Percentiles rank a stretch among this genome's conserved stretches.
phyloP scores from a whole-genome alignment of 1,140 invertebrate genomes.

The Lepidurus arcticus region DNA sequence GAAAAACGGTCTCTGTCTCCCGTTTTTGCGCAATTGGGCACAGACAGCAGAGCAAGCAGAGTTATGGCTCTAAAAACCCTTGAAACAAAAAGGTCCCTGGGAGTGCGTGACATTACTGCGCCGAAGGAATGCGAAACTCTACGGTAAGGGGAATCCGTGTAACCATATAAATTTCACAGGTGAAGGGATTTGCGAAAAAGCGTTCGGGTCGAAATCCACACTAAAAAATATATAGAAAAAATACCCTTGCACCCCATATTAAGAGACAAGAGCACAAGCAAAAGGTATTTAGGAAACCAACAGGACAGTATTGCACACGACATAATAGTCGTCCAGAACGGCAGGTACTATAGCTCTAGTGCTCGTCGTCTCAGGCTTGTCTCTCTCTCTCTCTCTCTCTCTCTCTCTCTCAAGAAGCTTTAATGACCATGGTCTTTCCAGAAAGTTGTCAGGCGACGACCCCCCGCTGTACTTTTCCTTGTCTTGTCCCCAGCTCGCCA shows the following conservation, averaged over 20 bases:
- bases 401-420: neutral
- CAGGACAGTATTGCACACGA: no score
- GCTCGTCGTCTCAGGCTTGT: neutral
- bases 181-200: no score
- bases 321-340: no score
- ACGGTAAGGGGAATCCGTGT: neutral
- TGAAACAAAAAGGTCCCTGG: constrained; percentile 2
- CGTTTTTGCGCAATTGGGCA: constrained; percentile 8
- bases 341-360: neutral
- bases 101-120: constrained; percentile 6
- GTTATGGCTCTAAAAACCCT: neutral
- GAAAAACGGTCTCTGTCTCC: neutral
- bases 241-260: no score
- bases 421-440: neutral
- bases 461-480: constrained; percentile 12
- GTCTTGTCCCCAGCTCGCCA: constrained; percentile 12
- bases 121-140: neutral
- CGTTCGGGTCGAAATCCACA: no score
- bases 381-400: neutral
- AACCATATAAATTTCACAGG: neutral
- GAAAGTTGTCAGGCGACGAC: constrained; percentile 18
- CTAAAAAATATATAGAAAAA: no score
- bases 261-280: no score
- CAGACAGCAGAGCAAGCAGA: neutral
- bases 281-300: no score